Percentiles rank a stretch among this genome's conserved stretches.
Evolutionary conservation across 2,888 invertebrate genomes (phyloP).

Genomic region (Globia sparganii): DNA sequence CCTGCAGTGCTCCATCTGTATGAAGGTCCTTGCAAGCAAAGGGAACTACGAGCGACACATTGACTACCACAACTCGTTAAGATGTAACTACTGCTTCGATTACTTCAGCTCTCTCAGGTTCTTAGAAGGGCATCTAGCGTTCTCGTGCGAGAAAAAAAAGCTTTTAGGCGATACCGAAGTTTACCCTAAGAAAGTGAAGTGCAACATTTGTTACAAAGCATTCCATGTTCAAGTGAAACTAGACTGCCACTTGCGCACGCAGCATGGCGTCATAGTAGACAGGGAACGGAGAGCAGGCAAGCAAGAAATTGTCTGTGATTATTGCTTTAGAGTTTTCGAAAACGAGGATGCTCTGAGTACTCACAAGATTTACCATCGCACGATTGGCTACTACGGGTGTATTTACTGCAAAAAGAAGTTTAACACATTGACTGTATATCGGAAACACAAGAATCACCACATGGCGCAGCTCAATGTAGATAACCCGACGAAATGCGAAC

Average conservation of each 20-base stretch:
- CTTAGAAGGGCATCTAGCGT: conserved; percentile 86
- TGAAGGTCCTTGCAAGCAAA: conserved; percentile 85
- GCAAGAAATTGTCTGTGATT: conserved; percentile 85
- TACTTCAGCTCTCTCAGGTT: conserved; percentile 85
- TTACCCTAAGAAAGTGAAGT: conserved; percentile 84
- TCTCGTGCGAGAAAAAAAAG: conserved; percentile 85
- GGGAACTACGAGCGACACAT: conserved; percentile 88
- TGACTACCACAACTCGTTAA: conserved; percentile 87
- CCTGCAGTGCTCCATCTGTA: conserved; percentile 87
- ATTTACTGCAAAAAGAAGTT: conserved; percentile 89
- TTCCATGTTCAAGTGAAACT: conserved; percentile 88
- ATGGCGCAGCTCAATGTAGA: conserved; percentile 84
- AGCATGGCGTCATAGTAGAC: conserved; percentile 79
- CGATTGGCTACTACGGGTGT: conserved; percentile 86
- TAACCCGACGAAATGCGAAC: conserved; percentile 86
- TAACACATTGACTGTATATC: conserved; percentile 85
- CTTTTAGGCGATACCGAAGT: conserved; percentile 85
- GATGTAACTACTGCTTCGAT: conserved; percentile 89
- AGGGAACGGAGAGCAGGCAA: conserved; percentile 76
- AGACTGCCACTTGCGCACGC: conserved; percentile 86
- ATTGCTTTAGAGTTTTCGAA: conserved; percentile 87
- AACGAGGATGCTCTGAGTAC: conserved; percentile 83
- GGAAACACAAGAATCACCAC: conserved; percentile 89
- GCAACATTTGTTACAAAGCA: conserved; percentile 87
- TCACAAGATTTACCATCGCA: conserved; percentile 87